phyloP scores from a whole-genome alignment of 2,113 vertebrate genomes.

The Gadus chalcogrammus region DNA sequence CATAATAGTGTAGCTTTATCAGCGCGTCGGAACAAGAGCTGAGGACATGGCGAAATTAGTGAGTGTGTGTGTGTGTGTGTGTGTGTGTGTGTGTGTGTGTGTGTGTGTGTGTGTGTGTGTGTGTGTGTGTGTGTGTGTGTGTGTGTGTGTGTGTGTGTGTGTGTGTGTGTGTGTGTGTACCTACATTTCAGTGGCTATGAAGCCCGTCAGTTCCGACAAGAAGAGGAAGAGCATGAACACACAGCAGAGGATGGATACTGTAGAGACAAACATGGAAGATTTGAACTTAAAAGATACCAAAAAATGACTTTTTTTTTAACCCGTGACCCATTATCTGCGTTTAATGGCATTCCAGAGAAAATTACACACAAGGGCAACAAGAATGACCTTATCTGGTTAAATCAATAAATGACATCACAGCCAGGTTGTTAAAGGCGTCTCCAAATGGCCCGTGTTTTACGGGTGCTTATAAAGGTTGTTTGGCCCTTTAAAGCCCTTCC shows the following conservation, averaged over 20 bases:
- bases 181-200: conserved; percentile 98
- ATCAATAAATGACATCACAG: conserved; percentile 52
- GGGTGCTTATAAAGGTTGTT: conserved; percentile 34
- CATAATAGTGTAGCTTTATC: conserved; percentile 21
- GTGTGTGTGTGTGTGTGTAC: conserved; percentile 51
- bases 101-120: background rate
- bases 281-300: too few species aligned
- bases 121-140: background rate
- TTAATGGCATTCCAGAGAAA: background rate
- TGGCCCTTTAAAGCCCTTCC: conserved; percentile 46
- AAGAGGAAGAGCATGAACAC: conserved; percentile 98
- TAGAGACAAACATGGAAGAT: conserved; percentile 45
- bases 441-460: conserved; percentile 47
- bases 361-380: conserved; percentile 17
- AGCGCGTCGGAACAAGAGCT: background rate
- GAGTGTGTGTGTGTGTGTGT: background rate
- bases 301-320: too few species aligned
- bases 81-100: background rate
- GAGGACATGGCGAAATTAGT: background rate
- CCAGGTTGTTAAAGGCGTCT: conserved; percentile 20
- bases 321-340: too few species aligned
- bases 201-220: conserved; percentile 97
- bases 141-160: background rate
- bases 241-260: conserved; percentile 98
- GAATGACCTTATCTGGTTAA: conserved; percentile 43